Percentiles rank a stretch among this genome's conserved stretches.
Conservation (phyloP, 1,140 invertebrate genomes). For the Ceratina calcarata region DNA sequence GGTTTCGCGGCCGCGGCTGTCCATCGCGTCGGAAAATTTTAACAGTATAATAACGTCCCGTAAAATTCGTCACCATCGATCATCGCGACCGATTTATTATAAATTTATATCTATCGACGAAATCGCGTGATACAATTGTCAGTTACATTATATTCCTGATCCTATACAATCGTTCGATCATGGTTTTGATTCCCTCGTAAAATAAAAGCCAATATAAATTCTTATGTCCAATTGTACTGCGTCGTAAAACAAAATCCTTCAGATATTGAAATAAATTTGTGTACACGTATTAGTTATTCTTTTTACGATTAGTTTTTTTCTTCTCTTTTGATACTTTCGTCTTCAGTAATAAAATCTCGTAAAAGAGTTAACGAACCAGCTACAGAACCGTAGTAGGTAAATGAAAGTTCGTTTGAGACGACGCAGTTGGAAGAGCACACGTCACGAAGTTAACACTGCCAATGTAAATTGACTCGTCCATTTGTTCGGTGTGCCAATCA, state of each 20-base stretch:
- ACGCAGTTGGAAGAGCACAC: not conserved
- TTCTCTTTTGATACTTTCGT: not conserved
- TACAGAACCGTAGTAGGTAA: not conserved
- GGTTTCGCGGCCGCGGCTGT: no score
- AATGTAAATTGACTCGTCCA: conserved; percentile 57
- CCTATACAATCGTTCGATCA: not conserved
- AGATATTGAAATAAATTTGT: not conserved
- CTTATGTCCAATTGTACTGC: not conserved
- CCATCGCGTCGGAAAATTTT: no score
- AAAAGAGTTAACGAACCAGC: conserved; percentile 13
- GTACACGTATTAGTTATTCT: not conserved
- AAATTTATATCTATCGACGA: not conserved
- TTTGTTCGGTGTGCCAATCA: conserved; percentile 45
- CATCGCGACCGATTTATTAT: not conserved
- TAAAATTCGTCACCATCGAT: not conserved
- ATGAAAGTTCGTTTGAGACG: not conserved
- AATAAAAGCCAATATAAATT: not conserved
- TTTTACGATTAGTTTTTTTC: no score
- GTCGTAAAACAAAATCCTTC: not conserved
- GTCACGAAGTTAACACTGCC: conserved; percentile 40
- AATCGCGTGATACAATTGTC: not conserved
- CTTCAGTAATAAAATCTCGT: not conserved
- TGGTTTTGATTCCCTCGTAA: not conserved
- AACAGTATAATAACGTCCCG: no score
- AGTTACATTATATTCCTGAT: not conserved